phyloP scores from a whole-genome alignment of 2,113 vertebrate genomes.

The Naja naja region DNA sequence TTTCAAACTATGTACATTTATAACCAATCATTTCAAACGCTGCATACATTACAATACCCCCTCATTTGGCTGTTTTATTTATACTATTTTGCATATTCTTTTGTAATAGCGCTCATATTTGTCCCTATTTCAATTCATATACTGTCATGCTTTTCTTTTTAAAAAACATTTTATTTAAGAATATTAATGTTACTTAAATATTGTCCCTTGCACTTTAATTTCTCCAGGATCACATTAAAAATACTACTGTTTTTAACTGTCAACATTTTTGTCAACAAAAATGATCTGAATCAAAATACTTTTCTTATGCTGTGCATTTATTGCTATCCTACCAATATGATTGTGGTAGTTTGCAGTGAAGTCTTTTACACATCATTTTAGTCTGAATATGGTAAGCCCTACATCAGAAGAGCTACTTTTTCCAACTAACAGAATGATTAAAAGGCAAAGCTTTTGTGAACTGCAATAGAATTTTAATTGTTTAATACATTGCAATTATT shows the following conservation, averaged over 20 bases:
- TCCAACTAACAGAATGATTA: neutral
- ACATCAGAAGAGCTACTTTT: neutral
- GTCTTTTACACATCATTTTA: neutral
- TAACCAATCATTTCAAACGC: too few relatives aligned
- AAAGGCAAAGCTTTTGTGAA: neutral
- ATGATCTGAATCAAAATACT: neutral
- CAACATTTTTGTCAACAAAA: neutral
- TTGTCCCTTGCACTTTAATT: neutral
- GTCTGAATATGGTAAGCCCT: neutral
- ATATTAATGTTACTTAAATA: neutral
- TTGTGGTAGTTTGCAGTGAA: neutral
- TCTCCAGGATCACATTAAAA: neutral
- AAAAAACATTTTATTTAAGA: neutral
- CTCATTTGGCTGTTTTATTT: neutral
- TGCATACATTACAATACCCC: too few relatives aligned
- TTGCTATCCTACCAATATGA: neutral
- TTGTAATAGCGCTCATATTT: neutral
- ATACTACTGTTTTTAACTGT: constrained; percentile 1
- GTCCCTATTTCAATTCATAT: neutral
- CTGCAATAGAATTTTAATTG: neutral
- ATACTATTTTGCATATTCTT: neutral
- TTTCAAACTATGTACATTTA: too few relatives aligned
- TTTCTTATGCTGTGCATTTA: neutral
- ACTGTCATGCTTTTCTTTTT: neutral
- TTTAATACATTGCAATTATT: neutral